Conservation (phyloP, 2,113 vertebrate genomes). For the Podarcis cretensis region DNA sequence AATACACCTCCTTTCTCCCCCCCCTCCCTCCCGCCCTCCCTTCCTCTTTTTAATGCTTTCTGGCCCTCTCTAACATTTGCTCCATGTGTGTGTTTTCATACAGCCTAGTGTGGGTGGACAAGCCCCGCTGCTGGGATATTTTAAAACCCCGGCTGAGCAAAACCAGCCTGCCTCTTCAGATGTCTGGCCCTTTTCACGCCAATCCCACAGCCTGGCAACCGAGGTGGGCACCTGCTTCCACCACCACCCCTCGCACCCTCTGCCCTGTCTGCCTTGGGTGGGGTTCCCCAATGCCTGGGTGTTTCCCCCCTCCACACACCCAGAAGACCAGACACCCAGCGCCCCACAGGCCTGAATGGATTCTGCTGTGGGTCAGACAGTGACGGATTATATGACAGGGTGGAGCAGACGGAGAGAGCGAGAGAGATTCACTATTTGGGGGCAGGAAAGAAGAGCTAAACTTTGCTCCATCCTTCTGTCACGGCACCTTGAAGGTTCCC, state of each 20-base stretch:
- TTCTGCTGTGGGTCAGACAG: slow-evolving; percentile 27
- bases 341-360: neutral
- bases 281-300: neutral
- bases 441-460: neutral
- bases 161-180: neutral
- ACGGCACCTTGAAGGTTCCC: neutral
- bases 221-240: neutral
- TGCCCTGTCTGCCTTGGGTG: neutral
- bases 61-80: neutral
- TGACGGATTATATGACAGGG: slow-evolving; percentile 10
- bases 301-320: neutral
- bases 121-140: neutral
- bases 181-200: neutral
- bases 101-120: neutral
- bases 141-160: neutral
- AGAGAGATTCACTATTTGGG: neutral
- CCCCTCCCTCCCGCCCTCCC: too few relatives aligned
- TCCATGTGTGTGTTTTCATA: neutral
- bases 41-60: neutral
- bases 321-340: neutral
- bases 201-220: neutral
- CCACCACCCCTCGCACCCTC: neutral
- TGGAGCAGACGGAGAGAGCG: neutral
- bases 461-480: neutral
- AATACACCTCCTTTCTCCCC: too few relatives aligned